phyloP scores from a whole-genome alignment of 2,113 vertebrate species.

The Urocynchramus pylzowi region DNA sequence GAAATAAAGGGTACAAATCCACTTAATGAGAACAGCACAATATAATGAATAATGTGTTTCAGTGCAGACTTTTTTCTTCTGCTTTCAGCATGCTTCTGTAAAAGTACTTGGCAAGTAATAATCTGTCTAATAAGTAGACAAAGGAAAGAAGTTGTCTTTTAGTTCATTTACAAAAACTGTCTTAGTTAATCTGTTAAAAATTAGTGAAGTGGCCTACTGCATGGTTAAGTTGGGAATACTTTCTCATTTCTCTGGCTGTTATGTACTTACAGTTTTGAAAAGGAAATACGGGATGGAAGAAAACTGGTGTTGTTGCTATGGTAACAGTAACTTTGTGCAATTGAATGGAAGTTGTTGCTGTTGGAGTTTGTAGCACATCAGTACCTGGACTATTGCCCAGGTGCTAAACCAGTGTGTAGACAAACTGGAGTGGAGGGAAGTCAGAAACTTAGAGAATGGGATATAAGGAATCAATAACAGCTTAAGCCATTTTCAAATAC shows the following conservation, averaged over 20 bases:
- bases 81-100: not conserved
- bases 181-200: not conserved
- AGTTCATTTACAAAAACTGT: not conserved
- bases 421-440: not conserved
- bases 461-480: not conserved
- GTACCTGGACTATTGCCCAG: not conserved
- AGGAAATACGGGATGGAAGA: slow-evolving; percentile 26
- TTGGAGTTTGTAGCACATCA: not conserved
- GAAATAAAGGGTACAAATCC: not conserved
- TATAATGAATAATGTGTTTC: not conserved
- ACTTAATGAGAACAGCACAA: not conserved
- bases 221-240: not conserved
- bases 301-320: slow-evolving; percentile 40
- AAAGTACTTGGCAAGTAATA: not conserved
- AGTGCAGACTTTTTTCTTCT: not conserved
- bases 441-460: not conserved
- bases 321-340: slow-evolving; percentile 18
- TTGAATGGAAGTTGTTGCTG: not conserved
- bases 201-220: not conserved
- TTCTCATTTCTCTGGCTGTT: not conserved
- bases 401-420: not conserved
- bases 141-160: not conserved
- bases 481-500: not conserved
- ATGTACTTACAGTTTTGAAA: not conserved
- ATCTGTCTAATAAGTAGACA: not conserved